phyloP scores from a whole-genome alignment of 2,797 vertebrate species.

The Propithecus perrieri region DNA sequence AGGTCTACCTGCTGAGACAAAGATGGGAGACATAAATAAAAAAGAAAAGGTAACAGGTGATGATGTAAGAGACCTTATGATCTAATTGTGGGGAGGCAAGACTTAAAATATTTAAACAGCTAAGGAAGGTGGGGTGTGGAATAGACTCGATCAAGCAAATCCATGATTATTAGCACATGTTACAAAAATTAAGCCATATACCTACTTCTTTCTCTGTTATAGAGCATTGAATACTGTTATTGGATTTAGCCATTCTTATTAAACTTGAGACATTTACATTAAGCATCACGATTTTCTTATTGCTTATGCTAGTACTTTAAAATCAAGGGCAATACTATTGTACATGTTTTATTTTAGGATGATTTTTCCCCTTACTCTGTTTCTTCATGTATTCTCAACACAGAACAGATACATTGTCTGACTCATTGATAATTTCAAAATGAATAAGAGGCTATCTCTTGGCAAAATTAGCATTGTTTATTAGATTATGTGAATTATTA shows the following conservation, averaged over 20 bases:
- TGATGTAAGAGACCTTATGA: neutral
- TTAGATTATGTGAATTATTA: conserved; percentile 1
- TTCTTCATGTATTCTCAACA: neutral
- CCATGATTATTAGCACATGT: neutral
- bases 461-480: neutral
- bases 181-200: neutral
- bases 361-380: neutral
- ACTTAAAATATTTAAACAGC: neutral
- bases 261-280: neutral
- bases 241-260: neutral
- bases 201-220: neutral
- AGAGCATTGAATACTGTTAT: neutral
- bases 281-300: neutral
- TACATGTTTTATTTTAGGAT: neutral
- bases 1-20: neutral
- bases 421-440: conserved; percentile 3
- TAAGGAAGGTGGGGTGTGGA: neutral
- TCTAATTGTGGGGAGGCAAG: neutral
- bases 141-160: neutral
- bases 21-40: neutral
- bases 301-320: neutral
- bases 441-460: neutral
- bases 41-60: neutral
- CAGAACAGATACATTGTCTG: neutral
- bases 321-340: neutral